A percentile compares a stretch with the other conserved stretches of the same genome.
These are phyloP conservation scores for Drosophila tropicalis DNA, from an alignment of 1,140 invertebrate species.

Conservation along the genomic window DNA sequence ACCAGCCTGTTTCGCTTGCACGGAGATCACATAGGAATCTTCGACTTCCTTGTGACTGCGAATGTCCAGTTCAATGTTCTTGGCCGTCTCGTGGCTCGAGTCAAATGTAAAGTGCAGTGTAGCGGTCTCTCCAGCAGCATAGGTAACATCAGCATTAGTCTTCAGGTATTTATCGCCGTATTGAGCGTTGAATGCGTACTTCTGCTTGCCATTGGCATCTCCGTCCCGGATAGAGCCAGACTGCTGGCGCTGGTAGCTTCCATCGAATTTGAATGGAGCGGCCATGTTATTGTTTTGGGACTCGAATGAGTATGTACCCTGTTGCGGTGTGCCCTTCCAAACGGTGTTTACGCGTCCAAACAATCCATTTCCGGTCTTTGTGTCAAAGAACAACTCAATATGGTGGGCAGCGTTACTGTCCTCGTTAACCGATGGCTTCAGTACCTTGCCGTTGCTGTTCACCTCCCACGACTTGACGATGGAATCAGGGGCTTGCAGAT, in stretches of 20 bases:
- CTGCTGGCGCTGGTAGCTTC: conserved; percentile 52
- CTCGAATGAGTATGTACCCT: conserved; percentile 60
- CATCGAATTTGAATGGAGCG: conserved; percentile 55
- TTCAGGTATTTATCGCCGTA: conserved; percentile 64
- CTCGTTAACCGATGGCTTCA: conserved; percentile 25
- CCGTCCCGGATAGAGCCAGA: conserved; percentile 32
- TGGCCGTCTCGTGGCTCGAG: conserved; percentile 85
- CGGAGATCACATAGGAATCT: conserved; percentile 75
- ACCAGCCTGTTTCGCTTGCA: conserved; percentile 36
- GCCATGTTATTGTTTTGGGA: conserved; percentile 48
- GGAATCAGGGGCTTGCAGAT: conserved; percentile 84
- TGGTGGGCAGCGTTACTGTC: conserved; percentile 14
- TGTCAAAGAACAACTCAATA: conserved; percentile 43
- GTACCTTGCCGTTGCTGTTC: conserved; percentile 63
- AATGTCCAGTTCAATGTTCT: conserved; percentile 85
- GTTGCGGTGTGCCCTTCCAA: conserved; percentile 42
- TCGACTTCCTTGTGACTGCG: conserved; percentile 84
- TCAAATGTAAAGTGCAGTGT: conserved; percentile 60
- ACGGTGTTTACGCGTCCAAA: conserved; percentile 45
- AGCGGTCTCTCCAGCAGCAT: conserved; percentile 19
- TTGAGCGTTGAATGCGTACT: conserved; percentile 48
- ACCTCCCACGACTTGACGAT: conserved; percentile 83
- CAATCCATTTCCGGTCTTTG: conserved; percentile 51
- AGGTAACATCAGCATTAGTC: conserved; percentile 35
- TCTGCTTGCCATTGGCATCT: conserved; percentile 37